These are phyloP conservation scores for Piaya cayana DNA, from an alignment of 2,113 vertebrate genomes.

Conservation along the genomic window DNA sequence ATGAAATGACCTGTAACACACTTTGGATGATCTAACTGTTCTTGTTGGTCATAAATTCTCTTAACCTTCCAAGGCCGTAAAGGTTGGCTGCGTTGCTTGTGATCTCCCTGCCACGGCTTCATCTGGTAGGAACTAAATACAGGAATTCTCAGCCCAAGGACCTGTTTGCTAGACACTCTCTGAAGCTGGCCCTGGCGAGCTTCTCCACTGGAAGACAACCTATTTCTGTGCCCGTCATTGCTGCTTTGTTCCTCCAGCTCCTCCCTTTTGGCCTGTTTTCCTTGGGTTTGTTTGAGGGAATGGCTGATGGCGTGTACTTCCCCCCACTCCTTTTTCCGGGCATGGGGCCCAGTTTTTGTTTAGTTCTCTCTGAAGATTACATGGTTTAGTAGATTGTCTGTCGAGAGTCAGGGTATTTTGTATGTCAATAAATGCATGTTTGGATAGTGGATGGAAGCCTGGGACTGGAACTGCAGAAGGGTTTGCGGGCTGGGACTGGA, in stretches of 20 bases:
- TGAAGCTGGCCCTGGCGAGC: background rate
- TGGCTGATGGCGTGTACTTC: background rate
- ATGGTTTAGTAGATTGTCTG: background rate
- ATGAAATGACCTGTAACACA: background rate
- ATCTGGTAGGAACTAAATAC: background rate
- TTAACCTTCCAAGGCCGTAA: background rate
- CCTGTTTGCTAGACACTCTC: background rate
- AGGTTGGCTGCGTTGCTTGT: background rate
- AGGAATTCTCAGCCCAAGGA: background rate
- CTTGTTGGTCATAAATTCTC: background rate
- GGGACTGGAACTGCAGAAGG: background rate
- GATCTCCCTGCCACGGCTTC: background rate
- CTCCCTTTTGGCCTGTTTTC: conserved; percentile 12
- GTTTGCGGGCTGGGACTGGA: background rate
- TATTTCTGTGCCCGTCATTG: background rate
- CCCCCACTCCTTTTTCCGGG: background rate
- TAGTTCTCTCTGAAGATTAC: background rate
- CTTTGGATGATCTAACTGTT: background rate
- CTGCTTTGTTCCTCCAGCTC: conserved; percentile 30
- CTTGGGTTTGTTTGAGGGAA: conserved; percentile 18
- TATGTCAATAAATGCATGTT: background rate
- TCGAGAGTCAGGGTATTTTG: background rate
- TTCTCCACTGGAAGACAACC: background rate
- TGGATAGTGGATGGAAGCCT: background rate
- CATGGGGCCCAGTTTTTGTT: background rate